phyloP scores from a whole-genome alignment of 2,113 vertebrate genomes.

The Gracilinanus agilis region DNA sequence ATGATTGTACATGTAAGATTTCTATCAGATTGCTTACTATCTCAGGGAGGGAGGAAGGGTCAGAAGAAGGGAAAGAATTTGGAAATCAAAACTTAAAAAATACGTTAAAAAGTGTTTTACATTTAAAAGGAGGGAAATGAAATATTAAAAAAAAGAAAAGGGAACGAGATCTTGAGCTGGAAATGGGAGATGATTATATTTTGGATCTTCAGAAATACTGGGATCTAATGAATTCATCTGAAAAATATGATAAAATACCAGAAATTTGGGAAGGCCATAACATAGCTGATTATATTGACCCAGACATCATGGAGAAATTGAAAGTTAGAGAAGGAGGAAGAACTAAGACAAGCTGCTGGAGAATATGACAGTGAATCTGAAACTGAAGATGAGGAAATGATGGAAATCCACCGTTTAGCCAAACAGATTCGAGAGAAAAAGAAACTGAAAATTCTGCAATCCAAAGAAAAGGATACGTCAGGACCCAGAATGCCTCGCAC shows the following conservation, averaged over 20 bases:
- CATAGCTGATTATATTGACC: slow-evolving; percentile 96
- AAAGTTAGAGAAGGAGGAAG: slow-evolving; percentile 95
- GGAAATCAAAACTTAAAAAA: too few relatives aligned
- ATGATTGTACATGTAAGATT: too few relatives aligned
- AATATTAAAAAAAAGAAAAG: too few relatives aligned
- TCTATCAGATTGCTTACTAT: too few relatives aligned
- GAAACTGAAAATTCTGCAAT: slow-evolving; percentile 91
- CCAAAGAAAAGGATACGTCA: slow-evolving; percentile 92
- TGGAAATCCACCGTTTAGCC: slow-evolving; percentile 92
- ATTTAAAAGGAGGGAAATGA: too few relatives aligned
- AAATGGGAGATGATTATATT: too few relatives aligned
- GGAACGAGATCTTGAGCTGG: too few relatives aligned
- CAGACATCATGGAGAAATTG: slow-evolving; percentile 96
- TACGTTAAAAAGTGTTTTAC: too few relatives aligned
- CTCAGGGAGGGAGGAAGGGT: too few relatives aligned
- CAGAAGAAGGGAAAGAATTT: too few relatives aligned
- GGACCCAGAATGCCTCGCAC: slow-evolving; percentile 95
- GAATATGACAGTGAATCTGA: slow-evolving; percentile 95
- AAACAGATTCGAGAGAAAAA: slow-evolving; percentile 94
- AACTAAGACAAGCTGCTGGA: slow-evolving; percentile 92
- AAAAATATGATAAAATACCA: slow-evolving; percentile 93
- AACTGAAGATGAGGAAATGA: slow-evolving; percentile 97
- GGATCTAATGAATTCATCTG: slow-evolving; percentile 95
- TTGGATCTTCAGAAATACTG: too few relatives aligned
- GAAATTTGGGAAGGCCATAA: slow-evolving; percentile 99